Evolutionary conservation across 2,888 invertebrate species (phyloP), one percentile per base, ranked within the genome.

Genomic region (Rutpela maculata): DNA sequence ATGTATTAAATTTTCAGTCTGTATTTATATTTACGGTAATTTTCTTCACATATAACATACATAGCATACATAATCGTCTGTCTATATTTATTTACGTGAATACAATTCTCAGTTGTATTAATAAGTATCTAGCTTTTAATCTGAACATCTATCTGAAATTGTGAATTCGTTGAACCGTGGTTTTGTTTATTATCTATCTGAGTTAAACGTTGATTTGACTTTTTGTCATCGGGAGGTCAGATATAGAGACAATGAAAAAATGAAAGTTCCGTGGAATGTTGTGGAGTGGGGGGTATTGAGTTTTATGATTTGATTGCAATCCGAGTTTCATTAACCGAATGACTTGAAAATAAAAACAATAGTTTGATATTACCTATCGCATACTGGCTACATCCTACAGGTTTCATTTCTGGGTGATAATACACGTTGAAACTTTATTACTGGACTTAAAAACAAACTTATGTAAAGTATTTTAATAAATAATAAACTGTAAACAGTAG

Each of bases 301-400:
- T 70, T 73, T 50, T 80, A 74, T 78, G 82, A 81, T 85, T 85
- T 83, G 83, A 85, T 84, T 86, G 82, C 84, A 79, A 84, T 84
- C 80, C 80, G 50, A 50, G 84, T 84, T 84, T 84, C 82, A 85
- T 84, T 83, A 84, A 81, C 81, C 79, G 82, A 84, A 84, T 82
- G 84, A 81, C 81, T 83, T 81, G 78, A 75, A 50, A 67, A 67
- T 67, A 67, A 55, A 55, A 55, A 50, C 26, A 59, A 10, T 19
- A 59, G 59, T 17, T 50, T 50, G 15, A 15, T 50, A 15, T 15
- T 43, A 15, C 43, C 7, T 1, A n/a, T 43, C 12, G 12, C 43
- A 43, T 1, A 43, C 12, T 7, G n/a, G n/a, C n/a, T 35, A 35
- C 31, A 35, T 9, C 31, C 31, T 35, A 9, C 31, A 35, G 31